These are phyloP conservation scores for Drosophila elegans DNA, from an alignment of 1,140 invertebrate genomes.

Conservation along the genomic window DNA sequence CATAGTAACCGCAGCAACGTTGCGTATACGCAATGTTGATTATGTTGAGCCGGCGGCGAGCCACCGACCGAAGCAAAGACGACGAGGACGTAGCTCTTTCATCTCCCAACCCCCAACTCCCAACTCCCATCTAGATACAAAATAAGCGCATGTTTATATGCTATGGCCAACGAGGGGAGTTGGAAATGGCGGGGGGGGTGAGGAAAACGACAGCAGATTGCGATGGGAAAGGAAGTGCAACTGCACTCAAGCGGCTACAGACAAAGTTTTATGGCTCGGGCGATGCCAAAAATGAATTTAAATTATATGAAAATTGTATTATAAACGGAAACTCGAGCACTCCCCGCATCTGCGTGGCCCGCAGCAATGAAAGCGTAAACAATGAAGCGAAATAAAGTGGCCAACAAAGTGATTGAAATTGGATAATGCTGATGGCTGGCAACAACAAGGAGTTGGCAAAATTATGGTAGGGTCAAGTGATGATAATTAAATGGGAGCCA, in stretches of 20 bases:
- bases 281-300: conserved; percentile 71
- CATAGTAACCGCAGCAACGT: conserved; percentile 33
- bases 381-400: conserved; percentile 69
- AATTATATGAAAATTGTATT: conserved; percentile 78
- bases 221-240: conserved; percentile 24
- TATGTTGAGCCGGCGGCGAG: conserved; percentile 47
- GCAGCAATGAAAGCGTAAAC: conserved; percentile 54
- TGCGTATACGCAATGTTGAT: conserved; percentile 75
- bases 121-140: conserved; percentile 60
- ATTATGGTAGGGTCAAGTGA: conserved; percentile 15
- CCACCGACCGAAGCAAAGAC: conserved; percentile 3
- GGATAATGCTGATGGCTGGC: conserved; percentile 60
- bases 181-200: neutral
- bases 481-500: conserved; percentile 29
- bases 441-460: conserved; percentile 25
- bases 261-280: conserved; percentile 70
- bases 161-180: conserved; percentile 16
- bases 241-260: conserved; percentile 45
- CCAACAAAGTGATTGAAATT: conserved; percentile 74
- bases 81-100: neutral
- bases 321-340: conserved; percentile 32
- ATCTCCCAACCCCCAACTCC: neutral
- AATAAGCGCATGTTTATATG: conserved; percentile 73
- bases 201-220: conserved; percentile 13
- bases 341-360: conserved; percentile 30